phyloP scores from a whole-genome alignment of 2,797 vertebrate species.

The Babyrousa celebensis region DNA sequence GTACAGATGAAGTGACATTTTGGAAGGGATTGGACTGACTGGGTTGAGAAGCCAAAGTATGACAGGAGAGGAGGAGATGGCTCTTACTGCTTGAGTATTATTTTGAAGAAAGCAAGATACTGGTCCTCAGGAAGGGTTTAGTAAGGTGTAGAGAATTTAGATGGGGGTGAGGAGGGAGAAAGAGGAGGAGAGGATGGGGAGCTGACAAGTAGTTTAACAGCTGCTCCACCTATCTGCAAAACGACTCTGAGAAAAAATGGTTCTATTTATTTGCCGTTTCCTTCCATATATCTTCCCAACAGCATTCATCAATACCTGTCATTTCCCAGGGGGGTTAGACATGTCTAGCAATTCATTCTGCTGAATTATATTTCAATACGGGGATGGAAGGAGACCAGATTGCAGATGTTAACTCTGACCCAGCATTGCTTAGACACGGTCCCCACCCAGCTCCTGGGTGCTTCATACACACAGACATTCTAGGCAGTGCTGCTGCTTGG shows the following conservation, averaged over 20 bases:
- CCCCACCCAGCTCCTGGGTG: background rate
- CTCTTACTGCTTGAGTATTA: background rate
- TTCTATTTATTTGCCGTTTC: conserved; percentile 85
- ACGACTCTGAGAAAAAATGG: conserved; percentile 77
- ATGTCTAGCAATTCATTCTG: conserved; percentile 82
- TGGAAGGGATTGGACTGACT: background rate
- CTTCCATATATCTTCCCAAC: conserved; percentile 87
- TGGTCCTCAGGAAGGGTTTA: background rate
- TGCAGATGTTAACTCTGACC: conserved; percentile 71
- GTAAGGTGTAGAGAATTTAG: background rate
- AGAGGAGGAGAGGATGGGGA: background rate
- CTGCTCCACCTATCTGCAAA: conserved; percentile 66
- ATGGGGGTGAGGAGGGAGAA: background rate
- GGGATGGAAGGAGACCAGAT: conserved; percentile 56
- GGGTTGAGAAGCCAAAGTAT: background rate
- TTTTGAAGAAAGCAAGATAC: background rate
- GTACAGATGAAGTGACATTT: background rate
- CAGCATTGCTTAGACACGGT: background rate
- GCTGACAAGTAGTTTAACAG: conserved; percentile 73
- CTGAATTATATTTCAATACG: conserved; percentile 83
- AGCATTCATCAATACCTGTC: conserved; percentile 88
- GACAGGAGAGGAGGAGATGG: background rate
- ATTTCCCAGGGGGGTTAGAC: conserved; percentile 86
- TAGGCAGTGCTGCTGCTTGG: background rate
- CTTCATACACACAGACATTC: background rate